Conservation (phyloP, 2,888 invertebrate species). For the Saturnia pavonia region DNA sequence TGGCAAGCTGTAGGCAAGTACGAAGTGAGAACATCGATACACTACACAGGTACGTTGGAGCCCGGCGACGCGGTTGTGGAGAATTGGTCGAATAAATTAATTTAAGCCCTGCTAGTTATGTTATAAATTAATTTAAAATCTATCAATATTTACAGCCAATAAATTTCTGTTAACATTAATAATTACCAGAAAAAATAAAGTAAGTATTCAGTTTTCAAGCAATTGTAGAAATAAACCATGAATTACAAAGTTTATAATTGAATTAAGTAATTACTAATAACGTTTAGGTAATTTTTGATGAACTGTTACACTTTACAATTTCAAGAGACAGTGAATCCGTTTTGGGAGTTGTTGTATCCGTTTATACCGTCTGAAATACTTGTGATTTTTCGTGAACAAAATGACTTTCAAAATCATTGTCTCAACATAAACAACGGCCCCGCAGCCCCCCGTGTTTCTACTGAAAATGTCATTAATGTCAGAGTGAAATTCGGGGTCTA, state of each 20-base stretch:
- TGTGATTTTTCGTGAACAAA: slow-evolving; percentile 65
- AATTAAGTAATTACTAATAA: neutral
- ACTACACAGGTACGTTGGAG: no score
- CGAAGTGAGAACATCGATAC: no score
- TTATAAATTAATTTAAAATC: no score
- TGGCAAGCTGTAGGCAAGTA: no score
- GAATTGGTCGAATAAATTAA: no score
- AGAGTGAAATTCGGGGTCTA: slow-evolving; percentile 80
- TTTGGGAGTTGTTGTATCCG: neutral
- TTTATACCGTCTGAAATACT: slow-evolving; percentile 32
- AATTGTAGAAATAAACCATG: neutral
- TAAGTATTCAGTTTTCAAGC: neutral
- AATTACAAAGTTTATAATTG: no score
- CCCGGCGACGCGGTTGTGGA: no score
- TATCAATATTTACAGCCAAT: no score
- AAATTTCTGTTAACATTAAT: neutral
- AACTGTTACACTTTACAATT: neutral
- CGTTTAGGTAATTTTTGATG: neutral
- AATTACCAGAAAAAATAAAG: neutral
- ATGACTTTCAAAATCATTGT: slow-evolving; percentile 81
- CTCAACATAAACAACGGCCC: slow-evolving; percentile 66
- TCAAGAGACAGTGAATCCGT: neutral
- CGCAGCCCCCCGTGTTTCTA: slow-evolving; percentile 53
- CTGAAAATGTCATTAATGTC: slow-evolving; percentile 82
- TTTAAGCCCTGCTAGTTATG: no score